phyloP scores from a whole-genome alignment of 92 coral and sea anemone genomes.

The Phymanthus crucifer region DNA sequence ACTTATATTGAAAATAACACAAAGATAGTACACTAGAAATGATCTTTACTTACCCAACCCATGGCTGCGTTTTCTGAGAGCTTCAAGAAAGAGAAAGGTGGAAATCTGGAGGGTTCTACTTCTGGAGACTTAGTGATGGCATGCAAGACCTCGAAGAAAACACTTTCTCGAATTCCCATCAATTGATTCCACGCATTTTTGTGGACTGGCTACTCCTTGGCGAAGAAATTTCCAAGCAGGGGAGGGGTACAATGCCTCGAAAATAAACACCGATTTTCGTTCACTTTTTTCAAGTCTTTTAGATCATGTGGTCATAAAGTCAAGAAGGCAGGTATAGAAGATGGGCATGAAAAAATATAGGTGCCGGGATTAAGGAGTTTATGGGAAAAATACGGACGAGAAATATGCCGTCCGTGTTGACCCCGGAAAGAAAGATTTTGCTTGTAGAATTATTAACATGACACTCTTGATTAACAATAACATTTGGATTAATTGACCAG shows the following conservation, averaged over 20 bases:
- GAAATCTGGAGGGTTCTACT: neutral
- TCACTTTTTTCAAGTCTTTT: neutral
- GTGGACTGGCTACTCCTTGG: neutral
- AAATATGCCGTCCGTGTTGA: neutral
- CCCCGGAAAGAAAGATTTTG: neutral
- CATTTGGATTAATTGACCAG: neutral
- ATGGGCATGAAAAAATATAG: neutral
- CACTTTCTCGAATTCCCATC: neutral
- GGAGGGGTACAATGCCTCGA: neutral
- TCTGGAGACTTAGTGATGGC: neutral
- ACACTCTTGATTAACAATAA: neutral
- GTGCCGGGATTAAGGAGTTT: neutral
- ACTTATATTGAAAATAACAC: neutral
- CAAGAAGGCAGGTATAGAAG: no score
- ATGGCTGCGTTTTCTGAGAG: conserved; percentile 3
- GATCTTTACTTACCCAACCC: conserved; percentile 2
- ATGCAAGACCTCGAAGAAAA: neutral
- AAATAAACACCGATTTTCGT: neutral
- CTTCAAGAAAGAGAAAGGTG: neutral
- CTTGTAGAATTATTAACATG: neutral
- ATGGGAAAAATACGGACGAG: neutral
- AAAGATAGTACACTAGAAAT: neutral
- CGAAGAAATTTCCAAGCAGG: neutral
- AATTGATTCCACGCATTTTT: neutral
- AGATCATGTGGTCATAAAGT: neutral